Base-by-base conservation (phyloP, 2,888 invertebrate genomes). In the Buathra laborator region DNA sequence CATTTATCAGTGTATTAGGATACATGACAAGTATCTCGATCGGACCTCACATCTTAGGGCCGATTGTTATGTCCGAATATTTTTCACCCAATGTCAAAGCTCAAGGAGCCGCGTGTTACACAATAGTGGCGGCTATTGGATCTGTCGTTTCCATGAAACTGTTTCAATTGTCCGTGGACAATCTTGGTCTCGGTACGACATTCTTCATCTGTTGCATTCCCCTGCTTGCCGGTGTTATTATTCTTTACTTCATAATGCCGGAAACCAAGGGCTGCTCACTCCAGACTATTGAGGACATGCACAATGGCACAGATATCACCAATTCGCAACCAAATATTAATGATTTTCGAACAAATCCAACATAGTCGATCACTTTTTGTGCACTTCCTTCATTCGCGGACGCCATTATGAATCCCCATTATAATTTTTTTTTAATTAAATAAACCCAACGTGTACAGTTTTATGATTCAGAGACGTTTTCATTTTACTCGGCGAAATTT, bases 41-140 rank as follows among this genome's bases (percentile, higher is more conserved):
- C 3, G 89, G 89, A 19, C 7, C 87, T 16, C 29, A 24, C 5
- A 56, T 79, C 3, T 9, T 89, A 1, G 86, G 87, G 3, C 43
- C 32, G 5, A 43, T 86, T 7, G 1, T 89, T 1, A 16, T 81
- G 6, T 84, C 88, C 0, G 89, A 89, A 62, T 83, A 89, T 12
- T 89, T 88, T 29, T 68, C 88, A 0, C 72, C 84, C 7, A 71
- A 10, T 10, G 37, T 88, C 32, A 89, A 89, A 66, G 81, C 75
- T 1, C 86, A 77, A 70, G 89, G 87, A 0, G 68, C 76, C 4
- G 84, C 71, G 78, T 0, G 87, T 3, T 24, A 19, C 44, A 14
- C 53, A 29, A 56, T 77, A 2, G 2, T 46, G 14, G 3, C 24
- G 53, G 77, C 56, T 7, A 2, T 32, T 0, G 29, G 85, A 1